Evolutionary conservation across 2,888 invertebrate species (phyloP), one percentile per base, ranked within the genome.

Genomic region (Andrena flavipes): DNA sequence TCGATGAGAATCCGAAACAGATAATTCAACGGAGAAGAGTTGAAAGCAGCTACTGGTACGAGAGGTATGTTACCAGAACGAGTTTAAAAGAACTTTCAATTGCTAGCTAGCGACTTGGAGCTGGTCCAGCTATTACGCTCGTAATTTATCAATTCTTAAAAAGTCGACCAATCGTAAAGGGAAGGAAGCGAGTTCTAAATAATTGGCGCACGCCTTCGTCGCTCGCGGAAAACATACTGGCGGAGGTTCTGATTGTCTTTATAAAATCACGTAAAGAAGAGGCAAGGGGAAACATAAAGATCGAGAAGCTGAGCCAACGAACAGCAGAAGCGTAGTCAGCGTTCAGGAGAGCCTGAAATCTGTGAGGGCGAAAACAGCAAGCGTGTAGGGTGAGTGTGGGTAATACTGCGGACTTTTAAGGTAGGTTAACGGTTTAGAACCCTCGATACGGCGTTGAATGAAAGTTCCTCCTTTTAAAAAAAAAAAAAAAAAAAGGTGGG

Each of bases 231-330:
- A 65, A 64, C 30, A 60, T 35, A 71, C 33, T 23, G 48, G 13
- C 51, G 30, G 3, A 8, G 54, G 23, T 67, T 71, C 49, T 63
- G 51, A 78, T 71, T 76, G 65, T 75, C 51, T 72, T 67, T 16
- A 26, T 79, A 65, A 85, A 74, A 62, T 80, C 71, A 60, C 49
- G 26, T 59, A 26, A 67, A 68, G 48, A 63, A 76, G 84, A 81
- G 33, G 75, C 26, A 49, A 71, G 71, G 48, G 74, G 65, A 78
- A 78, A 73, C 81, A 88, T 89, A 87, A 89, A 89, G 82, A 89
- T 84, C 65, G 29, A 42, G 35, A 76, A 77, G 26, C 56, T 59
- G 42, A 77, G 54, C 60, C 64, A 72, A 69, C 56, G 59, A 60
- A 75, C 60, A 71, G 64, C 54, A 62, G 68, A 75, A 79, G 87